phyloP scores from a whole-genome alignment of 2,113 vertebrate genomes.

The Platysternon megacephalum region DNA sequence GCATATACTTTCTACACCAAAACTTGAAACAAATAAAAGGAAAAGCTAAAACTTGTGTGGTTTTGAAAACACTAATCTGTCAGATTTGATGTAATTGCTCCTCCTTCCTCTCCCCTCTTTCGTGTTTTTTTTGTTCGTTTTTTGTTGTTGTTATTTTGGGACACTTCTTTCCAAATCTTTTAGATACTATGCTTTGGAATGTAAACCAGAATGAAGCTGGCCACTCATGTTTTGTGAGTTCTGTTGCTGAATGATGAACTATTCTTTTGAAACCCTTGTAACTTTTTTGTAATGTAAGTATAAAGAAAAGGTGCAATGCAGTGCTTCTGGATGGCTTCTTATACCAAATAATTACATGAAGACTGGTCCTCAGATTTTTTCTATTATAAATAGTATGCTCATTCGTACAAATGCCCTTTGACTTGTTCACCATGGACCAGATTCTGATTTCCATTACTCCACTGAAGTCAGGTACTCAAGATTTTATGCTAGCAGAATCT shows the following conservation, averaged over 20 bases:
- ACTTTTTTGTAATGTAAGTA: conserved; percentile 66
- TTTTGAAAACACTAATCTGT: conserved; percentile 74
- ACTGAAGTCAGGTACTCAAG: conserved; percentile 37
- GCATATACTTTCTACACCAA: conserved; percentile 78
- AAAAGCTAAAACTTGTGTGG: conserved; percentile 72
- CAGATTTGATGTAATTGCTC: conserved; percentile 56
- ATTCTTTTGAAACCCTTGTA: conserved; percentile 67
- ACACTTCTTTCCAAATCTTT: conserved; percentile 60
- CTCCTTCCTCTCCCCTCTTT: conserved; percentile 14
- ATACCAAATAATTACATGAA: conserved; percentile 63
- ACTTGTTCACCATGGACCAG: conserved; percentile 15
- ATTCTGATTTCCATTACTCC: conserved; percentile 30
- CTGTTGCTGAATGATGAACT: conserved; percentile 66
- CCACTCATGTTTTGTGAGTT: conserved; percentile 72
- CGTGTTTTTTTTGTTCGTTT: background rate
- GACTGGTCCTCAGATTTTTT: conserved; percentile 42
- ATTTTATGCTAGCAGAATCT: conserved; percentile 22
- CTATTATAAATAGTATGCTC: background rate
- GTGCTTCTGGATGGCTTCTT: conserved; percentile 82
- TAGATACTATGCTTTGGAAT: conserved; percentile 78
- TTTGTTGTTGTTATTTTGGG: conserved; percentile 44
- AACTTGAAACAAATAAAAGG: conserved; percentile 81
- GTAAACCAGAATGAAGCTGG: conserved; percentile 76
- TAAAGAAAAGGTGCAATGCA: conserved; percentile 76
- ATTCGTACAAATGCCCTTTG: conserved; percentile 14